A percentile compares a stretch with the other conserved stretches of the same genome.
phyloP scores from a whole-genome alignment of 2,888 invertebrate genomes.

The Drosophila kanekoi region DNA sequence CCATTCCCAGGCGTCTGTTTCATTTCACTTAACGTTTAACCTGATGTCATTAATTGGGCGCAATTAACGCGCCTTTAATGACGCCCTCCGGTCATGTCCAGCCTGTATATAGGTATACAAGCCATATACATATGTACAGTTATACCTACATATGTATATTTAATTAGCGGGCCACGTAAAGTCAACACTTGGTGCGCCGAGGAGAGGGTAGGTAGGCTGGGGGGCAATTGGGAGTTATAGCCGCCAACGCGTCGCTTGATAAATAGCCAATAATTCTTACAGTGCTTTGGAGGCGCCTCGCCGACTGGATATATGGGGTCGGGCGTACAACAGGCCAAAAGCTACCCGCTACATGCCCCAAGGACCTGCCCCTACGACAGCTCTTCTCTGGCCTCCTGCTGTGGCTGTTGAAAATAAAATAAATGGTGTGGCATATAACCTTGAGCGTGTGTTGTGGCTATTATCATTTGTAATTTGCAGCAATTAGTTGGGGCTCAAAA shows the following conservation, averaged over 20 bases:
- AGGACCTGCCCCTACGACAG: background rate
- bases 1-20: slow-evolving; percentile 68
- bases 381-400: background rate
- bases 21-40: slow-evolving; percentile 80
- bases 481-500: slow-evolving; percentile 81
- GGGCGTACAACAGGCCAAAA: slow-evolving; percentile 7
- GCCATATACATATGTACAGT: slow-evolving; percentile 30
- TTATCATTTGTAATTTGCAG: slow-evolving; percentile 81
- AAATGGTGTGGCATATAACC: slow-evolving; percentile 74
- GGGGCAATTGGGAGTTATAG: slow-evolving; percentile 6
- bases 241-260: slow-evolving; percentile 74
- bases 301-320: slow-evolving; percentile 23
- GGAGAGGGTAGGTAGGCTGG: background rate
- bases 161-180: slow-evolving; percentile 66
- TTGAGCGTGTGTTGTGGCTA: slow-evolving; percentile 81
- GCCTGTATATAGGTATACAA: slow-evolving; percentile 17
- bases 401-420: slow-evolving; percentile 69
- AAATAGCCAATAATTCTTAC: slow-evolving; percentile 80
- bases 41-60: slow-evolving; percentile 78
- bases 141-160: slow-evolving; percentile 64
- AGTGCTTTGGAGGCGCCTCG: slow-evolving; percentile 60
- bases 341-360: background rate
- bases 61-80: slow-evolving; percentile 78
- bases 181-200: slow-evolving; percentile 47
- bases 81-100: slow-evolving; percentile 40